A percentile compares a stretch with the other conserved stretches of the same genome.
Conservation (phyloP, 2,113 vertebrate genomes). For the Pomatorhinus ruficollis region DNA sequence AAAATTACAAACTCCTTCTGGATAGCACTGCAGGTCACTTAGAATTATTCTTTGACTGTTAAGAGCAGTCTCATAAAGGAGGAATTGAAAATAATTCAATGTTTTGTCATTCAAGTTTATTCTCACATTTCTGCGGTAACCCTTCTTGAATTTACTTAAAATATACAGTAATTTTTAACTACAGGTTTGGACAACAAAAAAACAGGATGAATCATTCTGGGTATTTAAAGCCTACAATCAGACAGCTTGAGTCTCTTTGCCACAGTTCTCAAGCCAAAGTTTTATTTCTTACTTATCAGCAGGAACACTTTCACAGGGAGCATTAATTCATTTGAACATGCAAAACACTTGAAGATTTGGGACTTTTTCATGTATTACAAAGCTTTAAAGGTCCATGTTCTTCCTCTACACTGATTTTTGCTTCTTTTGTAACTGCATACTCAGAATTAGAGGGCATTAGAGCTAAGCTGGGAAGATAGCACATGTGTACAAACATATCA, state of each 20-base stretch:
- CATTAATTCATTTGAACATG: background rate
- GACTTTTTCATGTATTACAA: background rate
- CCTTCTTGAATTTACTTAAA: slow-evolving; percentile 58
- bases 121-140: slow-evolving; percentile 45
- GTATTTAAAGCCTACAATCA: slow-evolving; percentile 68
- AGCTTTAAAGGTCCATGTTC: background rate
- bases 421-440: background rate
- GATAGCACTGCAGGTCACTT: slow-evolving; percentile 51
- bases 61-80: slow-evolving; percentile 25
- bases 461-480: slow-evolving; percentile 44
- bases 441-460: slow-evolving; percentile 46
- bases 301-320: background rate
- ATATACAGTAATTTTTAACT: slow-evolving; percentile 62
- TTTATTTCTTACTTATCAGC: slow-evolving; percentile 44
- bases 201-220: slow-evolving; percentile 56
- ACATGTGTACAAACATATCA: slow-evolving; percentile 41
- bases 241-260: slow-evolving; percentile 54
- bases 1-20: slow-evolving; percentile 46
- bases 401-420: background rate
- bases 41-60: slow-evolving; percentile 31
- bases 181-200: slow-evolving; percentile 61
- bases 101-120: slow-evolving; percentile 61
- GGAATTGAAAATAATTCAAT: slow-evolving; percentile 38
- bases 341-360: background rate
- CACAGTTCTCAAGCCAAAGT: slow-evolving; percentile 38